A percentile compares a stretch with the other conserved stretches of the same genome.
Evolutionary conservation across 2,797 vertebrate species (phyloP).

Genomic region (Linurgus olivaceus): DNA sequence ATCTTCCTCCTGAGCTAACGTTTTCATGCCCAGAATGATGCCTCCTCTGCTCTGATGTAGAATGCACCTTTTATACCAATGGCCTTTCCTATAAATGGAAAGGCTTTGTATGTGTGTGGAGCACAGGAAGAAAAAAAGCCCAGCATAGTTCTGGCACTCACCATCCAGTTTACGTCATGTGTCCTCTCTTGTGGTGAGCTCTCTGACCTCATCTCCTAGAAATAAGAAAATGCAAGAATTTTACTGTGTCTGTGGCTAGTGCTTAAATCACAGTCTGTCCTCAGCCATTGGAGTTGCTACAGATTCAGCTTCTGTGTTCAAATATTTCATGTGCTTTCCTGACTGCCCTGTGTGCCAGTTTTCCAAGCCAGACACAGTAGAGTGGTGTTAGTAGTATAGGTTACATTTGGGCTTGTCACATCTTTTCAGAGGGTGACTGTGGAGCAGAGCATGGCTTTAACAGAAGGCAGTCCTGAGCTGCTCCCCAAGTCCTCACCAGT

Average conservation of each 20-base stretch:
- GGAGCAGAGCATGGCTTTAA: neutral
- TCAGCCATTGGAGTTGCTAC: neutral
- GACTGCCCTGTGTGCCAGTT: neutral
- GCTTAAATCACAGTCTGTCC: neutral
- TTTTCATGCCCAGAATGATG: neutral
- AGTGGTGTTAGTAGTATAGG: neutral
- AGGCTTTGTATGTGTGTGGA: neutral
- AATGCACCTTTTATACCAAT: neutral
- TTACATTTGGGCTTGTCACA: neutral
- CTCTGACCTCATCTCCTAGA: constrained; percentile 44
- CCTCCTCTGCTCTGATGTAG: neutral
- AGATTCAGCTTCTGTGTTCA: neutral
- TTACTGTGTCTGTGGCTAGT: neutral
- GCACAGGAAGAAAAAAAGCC: neutral
- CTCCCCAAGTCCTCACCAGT: neutral
- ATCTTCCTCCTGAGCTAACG: neutral
- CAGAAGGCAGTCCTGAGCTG: neutral
- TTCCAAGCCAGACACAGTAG: neutral
- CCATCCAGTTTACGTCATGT: neutral
- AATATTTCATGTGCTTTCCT: neutral
- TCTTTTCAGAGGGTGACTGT: neutral
- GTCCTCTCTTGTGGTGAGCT: neutral
- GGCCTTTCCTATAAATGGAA: constrained; percentile 36
- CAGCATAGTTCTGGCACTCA: neutral
- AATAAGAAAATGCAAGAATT: constrained; percentile 15